Evolutionary conservation across 2,888 invertebrate species (phyloP).

Genomic region (Meiosimyza decipiens): DNA sequence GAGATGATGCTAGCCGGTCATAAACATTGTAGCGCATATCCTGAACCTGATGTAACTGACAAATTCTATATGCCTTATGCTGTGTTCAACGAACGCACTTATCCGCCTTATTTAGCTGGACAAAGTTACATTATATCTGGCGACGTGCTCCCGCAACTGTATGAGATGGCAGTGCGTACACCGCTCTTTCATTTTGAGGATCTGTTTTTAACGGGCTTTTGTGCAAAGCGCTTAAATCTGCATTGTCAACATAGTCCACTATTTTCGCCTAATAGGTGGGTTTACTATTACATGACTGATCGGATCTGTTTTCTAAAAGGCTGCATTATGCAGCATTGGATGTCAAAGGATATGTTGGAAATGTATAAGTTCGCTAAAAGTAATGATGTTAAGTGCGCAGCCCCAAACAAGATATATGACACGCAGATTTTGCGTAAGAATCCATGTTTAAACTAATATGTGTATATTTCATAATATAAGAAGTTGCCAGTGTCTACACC

Average conservation of each 20-base stretch:
- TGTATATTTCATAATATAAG: too few species aligned
- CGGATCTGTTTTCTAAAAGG: constrained; percentile 68
- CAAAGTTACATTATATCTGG: constrained; percentile 82
- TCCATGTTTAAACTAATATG: too few species aligned
- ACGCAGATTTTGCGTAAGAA: too few species aligned
- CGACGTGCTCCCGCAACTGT: constrained; percentile 74
- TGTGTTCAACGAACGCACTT: constrained; percentile 77
- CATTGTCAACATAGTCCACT: constrained; percentile 73
- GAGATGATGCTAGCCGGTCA: constrained; percentile 76
- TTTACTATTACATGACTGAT: constrained; percentile 55
- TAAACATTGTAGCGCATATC: constrained; percentile 82
- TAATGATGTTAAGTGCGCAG: constrained; percentile 56
- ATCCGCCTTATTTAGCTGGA: constrained; percentile 85
- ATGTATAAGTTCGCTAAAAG: constrained; percentile 62
- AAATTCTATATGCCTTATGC: constrained; percentile 89
- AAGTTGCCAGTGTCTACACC: too few species aligned
- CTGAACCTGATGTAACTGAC: constrained; percentile 73
- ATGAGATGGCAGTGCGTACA: constrained; percentile 74
- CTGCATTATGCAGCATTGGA: constrained; percentile 71
- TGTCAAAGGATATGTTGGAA: constrained; percentile 67
- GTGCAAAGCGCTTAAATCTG: constrained; percentile 72
- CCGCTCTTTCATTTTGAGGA: constrained; percentile 83
- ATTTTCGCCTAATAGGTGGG: constrained; percentile 68
- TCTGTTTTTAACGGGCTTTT: constrained; percentile 82
- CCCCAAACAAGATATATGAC: too few species aligned